Base-by-base conservation (phyloP, 2,888 invertebrate genomes). In the Eupeodes latifasciatus region DNA sequence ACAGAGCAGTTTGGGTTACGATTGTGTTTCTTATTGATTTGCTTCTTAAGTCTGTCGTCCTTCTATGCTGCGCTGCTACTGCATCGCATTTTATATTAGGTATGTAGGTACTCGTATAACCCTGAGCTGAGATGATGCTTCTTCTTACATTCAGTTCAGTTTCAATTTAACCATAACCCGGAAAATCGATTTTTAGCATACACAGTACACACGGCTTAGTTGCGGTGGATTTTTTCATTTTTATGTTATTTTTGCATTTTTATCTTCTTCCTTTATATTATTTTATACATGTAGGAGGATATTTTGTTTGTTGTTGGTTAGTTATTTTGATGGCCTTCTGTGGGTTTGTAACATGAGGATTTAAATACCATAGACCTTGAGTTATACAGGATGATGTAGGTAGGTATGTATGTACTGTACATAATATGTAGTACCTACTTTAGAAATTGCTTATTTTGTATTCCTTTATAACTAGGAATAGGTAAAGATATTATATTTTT, bases 131-230 rank as follows among this genome's bases (percentile, higher is more conserved):
- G 76, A 77, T 77, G 75, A 81, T 81, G 81, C 47, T n/a, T 49
- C 61, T 80, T 80, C 3, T 27, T 19, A 57, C 47, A 16, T 27
- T 72, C 55, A 57, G 19, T 27, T 27, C 27, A 27, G 27, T 77
- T 80, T 77, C 57, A 64, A 87, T 77, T 27, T 27, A 27, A 27
- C 27, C 27, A 27, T 27, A 27, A 27, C 27, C 80, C 69, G 84
- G 80, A 87, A 87, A 87, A 87, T 87, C 87, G 84, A 87, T 87
- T 87, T 71, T 83, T 87, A 36, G 62, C 79, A 61, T 87, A 79
- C 82, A 86, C 55, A 77, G 55, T 87, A 79, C 82, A 86, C 55
- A 77, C 69, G 61, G 55, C 44, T 62, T 64, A 53, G 59, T 51
- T 66, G 66, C 49, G n/a, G 16, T 51, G 55, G 19, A 69, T 69